Evolutionary conservation across 2,888 invertebrate species (phyloP), one percentile per base, ranked within the genome.

Genomic region (Chironomus tentans): DNA sequence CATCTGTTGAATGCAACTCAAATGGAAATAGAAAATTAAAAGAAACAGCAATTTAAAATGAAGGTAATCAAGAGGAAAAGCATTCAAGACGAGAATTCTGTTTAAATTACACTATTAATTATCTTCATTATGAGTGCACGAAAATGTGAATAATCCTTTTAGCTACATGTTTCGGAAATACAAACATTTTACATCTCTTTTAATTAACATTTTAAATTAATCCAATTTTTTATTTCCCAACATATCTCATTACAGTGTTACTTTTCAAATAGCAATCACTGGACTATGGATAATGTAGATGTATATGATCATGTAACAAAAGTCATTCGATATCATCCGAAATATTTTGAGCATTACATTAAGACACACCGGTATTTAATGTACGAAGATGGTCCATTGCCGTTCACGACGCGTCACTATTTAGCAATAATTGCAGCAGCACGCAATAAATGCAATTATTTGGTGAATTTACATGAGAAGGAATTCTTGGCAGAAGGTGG

Each of bases 381-480:
- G 80, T 86, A 90, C 75, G 93, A 92, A 69, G 92, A 94, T 85
- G 94, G 94, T 77, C 94, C 94, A 13, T 85, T 94, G 78, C 91
- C 93, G 7, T 91, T 89, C 81, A 89, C 90, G 79, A 91, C 91
- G 82, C 87, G 94, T 78, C 92, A 93, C 84, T 93, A 91, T 84
- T 91, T 95, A 81, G 94, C 93, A 79, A 93, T 95, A 80, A 93
- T 94, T 90, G 95, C 94, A 77, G 92, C 94, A 18, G 91, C 92
- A 69, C 87, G 94, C 77, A 94, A 94, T 82, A 91, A 93, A 80
- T 95, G 95, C 84, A 89, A 90, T 79, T 93, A 93, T 83, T 85
- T 95, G 80, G 90, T 94, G 79, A 89, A 91, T 80, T 87, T 92
- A 78, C 93, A 94, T 80, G 91, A 91, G 80, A 88, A 90, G 79